Evolutionary conservation across 2,113 vertebrate genomes (phyloP), one percentile per base, ranked within the genome.

Genomic region (Paedocypris sp.): DNA sequence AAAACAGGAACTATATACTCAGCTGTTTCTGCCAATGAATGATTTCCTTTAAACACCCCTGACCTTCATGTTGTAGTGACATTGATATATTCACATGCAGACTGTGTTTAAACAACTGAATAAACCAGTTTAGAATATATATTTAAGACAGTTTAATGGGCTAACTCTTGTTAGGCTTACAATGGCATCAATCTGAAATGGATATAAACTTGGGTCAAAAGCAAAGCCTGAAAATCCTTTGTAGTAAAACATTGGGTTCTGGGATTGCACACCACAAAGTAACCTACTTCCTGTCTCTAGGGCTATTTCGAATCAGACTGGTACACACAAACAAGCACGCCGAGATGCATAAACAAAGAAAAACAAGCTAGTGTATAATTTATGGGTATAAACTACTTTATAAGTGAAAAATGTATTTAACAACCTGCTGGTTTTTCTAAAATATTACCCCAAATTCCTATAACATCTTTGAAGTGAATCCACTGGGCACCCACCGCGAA

Each of bases 151-250:
- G n/a, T n/a, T n/a, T n/a, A n/a, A n/a, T n/a, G n/a, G n/a, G n/a
- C n/a, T n/a, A n/a, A n/a, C n/a, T n/a, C n/a, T n/a, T 62, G 70
- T 69, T 73, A 81, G 75, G 71, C 64, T 68, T 53, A 41, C 70
- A n/a, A 66, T 70, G 73, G 73, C 67, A 73, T 73, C 70, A 73
- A 73, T 78, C 75, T 67, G 64, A n/a, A 39, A 70, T 41, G 50
- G 62, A 56, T 73, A 70, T 73, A 54, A 20, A 62, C 19, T 18
- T 26, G 62, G 75, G 76, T 82, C 77, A 79, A 74, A 77, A 52
- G 77, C 76, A 76, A 85, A 79, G 78, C 77, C 80, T 72, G 71
- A 78, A 62, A 67, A 68, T 31, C 15, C 32, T 75, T 80, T 74
- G 75, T 70, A 77, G 66, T 60, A 60, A 73, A 73, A 62, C 35